Evolutionary conservation across 2,888 invertebrate species (phyloP).

Genomic region (Pachycephus smyrnensis): DNA sequence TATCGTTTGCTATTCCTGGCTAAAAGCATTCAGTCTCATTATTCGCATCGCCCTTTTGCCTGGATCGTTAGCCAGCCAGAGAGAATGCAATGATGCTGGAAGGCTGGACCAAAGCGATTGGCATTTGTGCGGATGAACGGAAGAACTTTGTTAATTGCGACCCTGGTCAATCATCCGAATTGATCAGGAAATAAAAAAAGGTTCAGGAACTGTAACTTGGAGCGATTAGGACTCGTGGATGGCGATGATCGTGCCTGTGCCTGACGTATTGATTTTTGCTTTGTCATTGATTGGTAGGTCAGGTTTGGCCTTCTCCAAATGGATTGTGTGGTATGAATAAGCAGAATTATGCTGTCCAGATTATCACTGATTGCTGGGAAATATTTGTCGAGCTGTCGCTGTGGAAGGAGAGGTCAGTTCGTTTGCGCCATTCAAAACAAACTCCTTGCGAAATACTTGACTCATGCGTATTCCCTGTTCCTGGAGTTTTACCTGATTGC

Average conservation of each 20-base stretch:
- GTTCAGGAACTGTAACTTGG: not conserved
- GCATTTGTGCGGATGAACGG: not conserved
- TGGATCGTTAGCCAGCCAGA: not conserved
- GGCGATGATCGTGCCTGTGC: not conserved
- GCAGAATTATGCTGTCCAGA: not conserved
- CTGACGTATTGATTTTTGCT: not conserved
- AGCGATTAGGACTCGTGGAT: not conserved
- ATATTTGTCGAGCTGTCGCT: not conserved
- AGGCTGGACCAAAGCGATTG: not conserved
- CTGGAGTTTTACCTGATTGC: not conserved
- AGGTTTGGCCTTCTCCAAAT: not conserved
- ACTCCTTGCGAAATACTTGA: not conserved
- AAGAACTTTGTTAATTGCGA: not conserved
- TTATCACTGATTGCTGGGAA: not conserved
- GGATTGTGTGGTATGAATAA: not conserved
- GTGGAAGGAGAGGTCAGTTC: not conserved
- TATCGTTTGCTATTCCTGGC: constrained; percentile 18
- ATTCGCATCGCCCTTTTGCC: constrained; percentile 26
- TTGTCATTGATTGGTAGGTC: not conserved
- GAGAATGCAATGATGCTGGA: not conserved
- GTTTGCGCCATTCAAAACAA: not conserved
- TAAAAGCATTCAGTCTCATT: constrained; percentile 26
- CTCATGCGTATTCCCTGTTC: not conserved
- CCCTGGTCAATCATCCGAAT: not conserved
- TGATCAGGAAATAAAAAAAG: not conserved